Conservation (phyloP, 1,140 invertebrate species). For the Thaumetopoea pityocampa region DNA sequence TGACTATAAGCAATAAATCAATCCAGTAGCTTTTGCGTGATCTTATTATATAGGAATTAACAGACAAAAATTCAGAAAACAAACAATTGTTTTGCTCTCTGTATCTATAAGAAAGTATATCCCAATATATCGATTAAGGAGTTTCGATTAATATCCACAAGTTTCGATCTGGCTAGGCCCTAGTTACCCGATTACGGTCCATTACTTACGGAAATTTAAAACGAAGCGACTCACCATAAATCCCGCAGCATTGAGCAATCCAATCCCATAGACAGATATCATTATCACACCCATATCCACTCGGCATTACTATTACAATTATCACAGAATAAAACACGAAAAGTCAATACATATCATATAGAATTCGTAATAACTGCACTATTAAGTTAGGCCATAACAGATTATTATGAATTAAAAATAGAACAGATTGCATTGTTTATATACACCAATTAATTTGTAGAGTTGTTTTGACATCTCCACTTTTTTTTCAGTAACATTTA, state of each 20-base stretch:
- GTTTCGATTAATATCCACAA: too few relatives aligned
- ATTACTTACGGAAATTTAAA: too few relatives aligned
- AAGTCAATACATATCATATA: slow-evolving; percentile 55
- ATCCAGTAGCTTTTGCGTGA: too few relatives aligned
- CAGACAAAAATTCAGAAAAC: too few relatives aligned
- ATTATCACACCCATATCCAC: slow-evolving; percentile 66
- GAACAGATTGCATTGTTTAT: slow-evolving; percentile 37
- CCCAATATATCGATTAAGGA: too few relatives aligned
- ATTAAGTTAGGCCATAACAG: slow-evolving; percentile 25
- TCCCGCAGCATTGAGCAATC: slow-evolving; percentile 53
- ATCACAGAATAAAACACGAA: slow-evolving; percentile 68
- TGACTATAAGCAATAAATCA: too few relatives aligned
- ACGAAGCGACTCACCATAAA: slow-evolving; percentile 55
- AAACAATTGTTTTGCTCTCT: too few relatives aligned
- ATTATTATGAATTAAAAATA: slow-evolving; percentile 7
- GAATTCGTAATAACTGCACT: slow-evolving; percentile 27
- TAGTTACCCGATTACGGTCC: too few relatives aligned
- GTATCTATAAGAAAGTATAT: too few relatives aligned
- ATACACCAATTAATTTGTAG: slow-evolving; percentile 28
- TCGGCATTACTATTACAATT: slow-evolving; percentile 64
- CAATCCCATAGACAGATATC: slow-evolving; percentile 60
- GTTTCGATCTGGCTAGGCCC: too few relatives aligned
- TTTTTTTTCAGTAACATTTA: too few relatives aligned
- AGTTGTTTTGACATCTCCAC: slow-evolving; percentile 34
- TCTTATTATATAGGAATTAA: too few relatives aligned